phyloP scores from a whole-genome alignment of 1,140 invertebrate species.

The Orius insidiosus region DNA sequence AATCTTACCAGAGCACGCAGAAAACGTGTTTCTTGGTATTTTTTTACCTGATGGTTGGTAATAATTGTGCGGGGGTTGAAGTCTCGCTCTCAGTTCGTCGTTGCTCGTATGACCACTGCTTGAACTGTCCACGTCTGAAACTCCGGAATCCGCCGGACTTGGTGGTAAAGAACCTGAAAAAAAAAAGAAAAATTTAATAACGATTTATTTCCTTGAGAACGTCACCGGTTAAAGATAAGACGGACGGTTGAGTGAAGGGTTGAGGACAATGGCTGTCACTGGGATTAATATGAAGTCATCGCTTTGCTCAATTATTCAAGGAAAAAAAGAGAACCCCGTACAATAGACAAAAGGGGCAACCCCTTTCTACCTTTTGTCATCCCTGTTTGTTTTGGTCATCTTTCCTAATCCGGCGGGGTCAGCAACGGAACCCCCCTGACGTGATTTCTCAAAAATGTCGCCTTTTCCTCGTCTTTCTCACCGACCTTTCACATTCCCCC shows the following conservation, averaged over 20 bases:
- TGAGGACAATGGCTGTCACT: not conserved
- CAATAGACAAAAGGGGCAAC: constrained; percentile 3
- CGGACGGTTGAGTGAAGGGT: not conserved
- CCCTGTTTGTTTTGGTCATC: no score
- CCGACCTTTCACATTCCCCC: not conserved
- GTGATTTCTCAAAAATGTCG: constrained; percentile 1
- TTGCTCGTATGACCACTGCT: constrained; percentile 76
- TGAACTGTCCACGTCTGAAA: constrained; percentile 89
- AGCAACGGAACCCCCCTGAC: not conserved
- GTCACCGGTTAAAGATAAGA: no score
- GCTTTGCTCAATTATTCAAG: constrained; percentile 7
- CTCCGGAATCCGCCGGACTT: constrained; percentile 90
- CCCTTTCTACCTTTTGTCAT: no score
- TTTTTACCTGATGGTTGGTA: constrained; percentile 22
- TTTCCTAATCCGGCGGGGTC: no score
- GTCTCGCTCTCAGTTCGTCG: constrained; percentile 69
- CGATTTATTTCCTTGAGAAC: constrained; percentile 2
- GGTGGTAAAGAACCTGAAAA: constrained; percentile 72
- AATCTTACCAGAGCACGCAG: not conserved
- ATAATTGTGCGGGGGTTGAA: constrained; percentile 35
- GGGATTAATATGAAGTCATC: constrained; percentile 8
- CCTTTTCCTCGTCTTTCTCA: constrained; percentile 3
- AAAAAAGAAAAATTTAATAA: constrained; percentile 5
- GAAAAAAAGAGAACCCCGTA: constrained; percentile 1
- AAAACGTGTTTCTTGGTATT: no score